Base-by-base conservation (phyloP, 2,888 invertebrate genomes). In the Hypercompe scribonia region DNA sequence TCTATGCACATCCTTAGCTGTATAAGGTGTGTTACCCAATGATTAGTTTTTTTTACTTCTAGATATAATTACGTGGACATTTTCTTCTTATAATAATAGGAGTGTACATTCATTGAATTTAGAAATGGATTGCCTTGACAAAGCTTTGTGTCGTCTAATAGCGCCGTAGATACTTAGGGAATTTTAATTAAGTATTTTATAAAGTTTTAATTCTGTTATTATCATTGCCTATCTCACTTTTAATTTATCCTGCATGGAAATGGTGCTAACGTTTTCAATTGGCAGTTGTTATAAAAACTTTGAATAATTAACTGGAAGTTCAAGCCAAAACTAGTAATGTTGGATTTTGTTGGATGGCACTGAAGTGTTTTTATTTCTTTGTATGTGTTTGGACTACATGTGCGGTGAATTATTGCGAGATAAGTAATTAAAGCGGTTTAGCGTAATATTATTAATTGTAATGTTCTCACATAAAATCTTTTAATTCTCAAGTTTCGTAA, bases 51-150 rank as follows among this genome's bases (percentile, higher is more conserved):
- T 71, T 65, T 73, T 78, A 76, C 75, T 72, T 68, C 36, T 65
- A n/a, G n/a, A 11, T 54, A 68, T 66, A 82, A 81, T 85, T 81
- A 87, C 39, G 31, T 82, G 75, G 76, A 81, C 87, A 86, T 86
- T 86, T 82, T 83, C 80, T 74, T 77, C 80, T 81, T 86, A 84
- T 88, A n/a, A 54, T 82, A 83, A 84, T 71, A 72, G 71, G 81
- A 77, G 84, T 78, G 81, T 85, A 85, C 82, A 74, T 85, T 87
- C 87, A 88, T 78, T 82, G 73, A 72, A 83, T 76, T 89, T 84
- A 87, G 86, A 88, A 86, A 85, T 84, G 88, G 89, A 87, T 89
- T 80, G 84, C 92, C 92, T 92, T 92, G 93, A 90, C 93, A 92
- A 85, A 83, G 81, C 81, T 76, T 67, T 71, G 74, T 75, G 68